These are phyloP conservation scores for Nyctereutes procyonoides DNA, from an alignment of 2,113 vertebrate genomes.

Conservation along the genomic window DNA sequence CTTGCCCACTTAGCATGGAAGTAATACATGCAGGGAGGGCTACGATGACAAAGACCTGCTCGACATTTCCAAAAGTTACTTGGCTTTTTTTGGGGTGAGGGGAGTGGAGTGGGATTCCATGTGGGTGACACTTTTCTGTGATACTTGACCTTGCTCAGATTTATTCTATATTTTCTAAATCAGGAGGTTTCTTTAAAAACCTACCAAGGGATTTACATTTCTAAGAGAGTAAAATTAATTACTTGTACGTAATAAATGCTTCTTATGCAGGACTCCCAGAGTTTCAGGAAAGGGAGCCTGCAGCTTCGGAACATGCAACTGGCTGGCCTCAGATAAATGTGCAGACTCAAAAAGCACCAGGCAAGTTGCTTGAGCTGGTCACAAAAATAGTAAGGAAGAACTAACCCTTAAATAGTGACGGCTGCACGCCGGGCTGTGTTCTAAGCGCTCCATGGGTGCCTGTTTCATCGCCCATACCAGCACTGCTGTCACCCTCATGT, in stretches of 20 bases:
- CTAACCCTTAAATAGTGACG: not conserved
- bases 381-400: not conserved
- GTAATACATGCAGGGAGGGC: not conserved
- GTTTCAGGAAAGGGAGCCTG: not conserved
- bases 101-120: not conserved
- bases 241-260: not conserved
- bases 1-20: not conserved
- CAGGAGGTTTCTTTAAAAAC: constrained; percentile 1
- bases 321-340: not conserved
- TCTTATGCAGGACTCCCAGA: not conserved
- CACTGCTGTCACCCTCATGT: not conserved
- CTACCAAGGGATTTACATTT: not conserved
- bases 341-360: not conserved
- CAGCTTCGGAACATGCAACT: not conserved
- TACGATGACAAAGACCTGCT: not conserved
- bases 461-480: not conserved
- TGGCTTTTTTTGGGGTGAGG: not conserved
- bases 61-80: not conserved
- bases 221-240: constrained; percentile 20
- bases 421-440: not conserved
- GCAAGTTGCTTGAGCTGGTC: not conserved
- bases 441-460: not conserved
- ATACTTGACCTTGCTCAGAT: not conserved
- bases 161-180: constrained; percentile 35
- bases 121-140: not conserved